phyloP scores from a whole-genome alignment of 2,888 invertebrate genomes.

The Sinhomidia bicolor region DNA sequence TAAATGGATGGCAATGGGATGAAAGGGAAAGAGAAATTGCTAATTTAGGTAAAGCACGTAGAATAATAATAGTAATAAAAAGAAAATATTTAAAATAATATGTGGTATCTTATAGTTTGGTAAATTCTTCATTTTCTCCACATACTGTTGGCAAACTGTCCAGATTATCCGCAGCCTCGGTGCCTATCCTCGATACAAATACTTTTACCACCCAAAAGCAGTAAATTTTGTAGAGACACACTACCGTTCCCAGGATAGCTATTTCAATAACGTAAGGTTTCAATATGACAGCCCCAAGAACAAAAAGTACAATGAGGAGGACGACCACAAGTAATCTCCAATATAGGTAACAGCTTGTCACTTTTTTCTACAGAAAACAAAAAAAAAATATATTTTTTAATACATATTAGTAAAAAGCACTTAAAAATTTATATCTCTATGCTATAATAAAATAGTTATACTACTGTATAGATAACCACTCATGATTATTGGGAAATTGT shows the following conservation, averaged over 20 bases:
- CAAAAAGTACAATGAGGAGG: conserved; percentile 74
- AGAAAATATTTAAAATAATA: no score
- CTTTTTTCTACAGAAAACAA: conserved; percentile 70
- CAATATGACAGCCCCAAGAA: conserved; percentile 68
- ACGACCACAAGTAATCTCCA: conserved; percentile 76
- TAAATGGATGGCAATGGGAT: conserved; percentile 7
- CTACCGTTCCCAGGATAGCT: conserved; percentile 56
- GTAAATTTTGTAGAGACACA: conserved; percentile 72
- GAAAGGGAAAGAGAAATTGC: conserved; percentile 37
- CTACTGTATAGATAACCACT: not conserved
- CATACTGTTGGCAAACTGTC: conserved; percentile 73
- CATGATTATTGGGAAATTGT: not conserved
- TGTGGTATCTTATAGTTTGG: conserved; percentile 62
- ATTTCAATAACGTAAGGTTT: conserved; percentile 65
- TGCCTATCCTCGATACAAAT: conserved; percentile 72
- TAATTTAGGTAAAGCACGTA: conserved; percentile 16
- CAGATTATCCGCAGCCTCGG: conserved; percentile 58
- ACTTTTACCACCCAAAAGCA: conserved; percentile 76
- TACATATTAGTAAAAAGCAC: not conserved
- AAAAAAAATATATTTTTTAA: conserved; percentile 3
- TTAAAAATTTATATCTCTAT: not conserved
- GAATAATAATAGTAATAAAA: not conserved
- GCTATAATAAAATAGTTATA: not conserved
- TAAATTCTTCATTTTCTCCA: conserved; percentile 73
- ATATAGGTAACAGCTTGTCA: conserved; percentile 76